A percentile compares a stretch with the other conserved stretches of the same genome.
Conservation (phyloP, 2,113 vertebrate genomes). For the Indicator indicator region DNA sequence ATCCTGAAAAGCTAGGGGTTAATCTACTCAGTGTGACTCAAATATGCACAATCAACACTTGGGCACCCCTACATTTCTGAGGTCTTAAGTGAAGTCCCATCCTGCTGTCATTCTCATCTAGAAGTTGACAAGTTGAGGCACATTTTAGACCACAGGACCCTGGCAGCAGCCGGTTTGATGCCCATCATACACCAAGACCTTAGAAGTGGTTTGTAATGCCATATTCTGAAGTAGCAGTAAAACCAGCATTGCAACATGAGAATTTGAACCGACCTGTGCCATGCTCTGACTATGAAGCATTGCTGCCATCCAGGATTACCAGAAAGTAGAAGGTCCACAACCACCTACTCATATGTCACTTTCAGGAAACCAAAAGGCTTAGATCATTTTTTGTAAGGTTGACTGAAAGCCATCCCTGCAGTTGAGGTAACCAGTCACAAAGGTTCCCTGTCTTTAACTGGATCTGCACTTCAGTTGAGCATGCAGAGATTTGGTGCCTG, state of each 20-base stretch:
- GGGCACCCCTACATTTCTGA: neutral
- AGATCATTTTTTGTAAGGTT: neutral
- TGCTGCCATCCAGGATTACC: neutral
- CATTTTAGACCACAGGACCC: neutral
- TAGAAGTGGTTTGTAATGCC: neutral
- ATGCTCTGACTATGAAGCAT: neutral
- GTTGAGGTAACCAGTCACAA: constrained; percentile 4
- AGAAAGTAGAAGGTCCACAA: neutral
- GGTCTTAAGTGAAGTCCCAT: neutral
- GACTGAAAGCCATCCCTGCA: neutral
- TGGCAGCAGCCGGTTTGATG: neutral
- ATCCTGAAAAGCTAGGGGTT: neutral
- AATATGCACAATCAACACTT: neutral
- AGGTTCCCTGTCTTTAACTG: neutral
- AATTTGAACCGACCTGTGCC: neutral
- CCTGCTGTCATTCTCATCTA: neutral
- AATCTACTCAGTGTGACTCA: neutral
- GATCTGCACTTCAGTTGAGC: neutral
- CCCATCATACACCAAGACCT: neutral
- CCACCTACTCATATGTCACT: neutral
- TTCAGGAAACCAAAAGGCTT: neutral
- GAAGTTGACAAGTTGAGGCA: neutral
- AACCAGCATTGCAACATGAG: neutral
- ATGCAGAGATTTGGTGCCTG: constrained; percentile 12
- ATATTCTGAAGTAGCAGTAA: neutral